phyloP scores from a whole-genome alignment of 2,113 vertebrate genomes.

The Ceratotherium simum region DNA sequence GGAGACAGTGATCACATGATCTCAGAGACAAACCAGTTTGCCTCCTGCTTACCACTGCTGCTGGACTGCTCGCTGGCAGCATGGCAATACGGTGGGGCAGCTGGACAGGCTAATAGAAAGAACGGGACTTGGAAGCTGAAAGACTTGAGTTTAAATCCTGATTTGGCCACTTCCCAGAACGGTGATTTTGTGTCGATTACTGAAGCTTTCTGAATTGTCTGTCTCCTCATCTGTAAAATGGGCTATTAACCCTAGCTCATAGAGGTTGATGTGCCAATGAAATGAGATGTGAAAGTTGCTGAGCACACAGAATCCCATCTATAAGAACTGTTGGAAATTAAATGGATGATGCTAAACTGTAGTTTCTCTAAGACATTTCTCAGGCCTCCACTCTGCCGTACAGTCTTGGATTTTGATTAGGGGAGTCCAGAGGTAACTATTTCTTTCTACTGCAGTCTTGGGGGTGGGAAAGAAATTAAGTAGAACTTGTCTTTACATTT shows the following conservation, averaged over 20 bases:
- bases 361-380: slow-evolving; percentile 1
- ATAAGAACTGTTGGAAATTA: neutral
- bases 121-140: neutral
- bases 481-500: neutral
- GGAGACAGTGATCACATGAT: neutral
- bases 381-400: neutral
- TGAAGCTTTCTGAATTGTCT: slow-evolving; percentile 37
- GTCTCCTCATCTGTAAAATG: slow-evolving; percentile 49
- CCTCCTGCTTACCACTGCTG: neutral
- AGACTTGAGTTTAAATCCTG: neutral
- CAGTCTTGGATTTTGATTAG: neutral
- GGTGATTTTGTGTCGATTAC: neutral
- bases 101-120: neutral
- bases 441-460: neutral
- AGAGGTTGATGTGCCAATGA: neutral
- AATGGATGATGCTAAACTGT: neutral
- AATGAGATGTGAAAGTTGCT: neutral
- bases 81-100: accelerated
- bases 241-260: neutral
- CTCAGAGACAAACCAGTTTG: neutral
- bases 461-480: neutral
- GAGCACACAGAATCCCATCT: neutral
- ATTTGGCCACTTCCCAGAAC: neutral
- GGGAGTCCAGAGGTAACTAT: neutral
- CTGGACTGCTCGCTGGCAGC: no score